phyloP scores from a whole-genome alignment of 2,888 invertebrate species.

The Microdon myrmicae region DNA sequence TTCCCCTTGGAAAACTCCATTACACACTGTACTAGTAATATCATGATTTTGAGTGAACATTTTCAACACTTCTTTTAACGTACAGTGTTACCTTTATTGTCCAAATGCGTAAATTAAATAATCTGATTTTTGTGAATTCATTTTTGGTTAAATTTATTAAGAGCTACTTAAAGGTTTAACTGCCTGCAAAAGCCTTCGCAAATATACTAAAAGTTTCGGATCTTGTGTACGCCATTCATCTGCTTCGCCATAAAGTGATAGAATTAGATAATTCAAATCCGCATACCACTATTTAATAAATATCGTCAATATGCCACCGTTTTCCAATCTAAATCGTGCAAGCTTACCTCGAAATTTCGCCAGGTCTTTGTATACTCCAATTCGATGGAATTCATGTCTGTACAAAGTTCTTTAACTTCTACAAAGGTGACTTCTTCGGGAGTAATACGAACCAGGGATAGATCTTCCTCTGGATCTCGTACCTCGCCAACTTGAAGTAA shows the following conservation, averaged over 20 bases:
- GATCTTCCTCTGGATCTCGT: slow-evolving; percentile 54
- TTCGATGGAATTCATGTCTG: slow-evolving; percentile 55
- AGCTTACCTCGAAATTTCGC: slow-evolving; percentile 60
- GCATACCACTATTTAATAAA: slow-evolving; percentile 54
- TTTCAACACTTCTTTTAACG: too few relatives aligned
- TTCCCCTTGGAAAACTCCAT: too few relatives aligned
- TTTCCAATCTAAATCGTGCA: not conserved
- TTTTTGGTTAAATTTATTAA: too few relatives aligned
- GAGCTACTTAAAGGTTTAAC: slow-evolving; percentile 61
- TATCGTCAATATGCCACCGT: not conserved
- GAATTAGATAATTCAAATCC: slow-evolving; percentile 60
- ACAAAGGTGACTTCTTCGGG: slow-evolving; percentile 61
- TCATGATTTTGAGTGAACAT: too few relatives aligned
- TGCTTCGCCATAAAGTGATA: slow-evolving; percentile 55
- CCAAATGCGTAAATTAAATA: too few relatives aligned
- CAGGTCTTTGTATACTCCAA: slow-evolving; percentile 58
- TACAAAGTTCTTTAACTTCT: slow-evolving; percentile 58
- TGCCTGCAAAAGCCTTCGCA: slow-evolving; percentile 57
- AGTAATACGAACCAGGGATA: slow-evolving; percentile 56
- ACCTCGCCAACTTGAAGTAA: slow-evolving; percentile 57
- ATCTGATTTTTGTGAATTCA: too few relatives aligned
- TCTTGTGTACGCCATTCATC: slow-evolving; percentile 55
- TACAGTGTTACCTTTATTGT: too few relatives aligned
- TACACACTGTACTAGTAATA: too few relatives aligned
- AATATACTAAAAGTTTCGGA: slow-evolving; percentile 52